Base-by-base conservation (phyloP, 2,888 invertebrate species). In the Pseudolycoriella hygida region DNA sequence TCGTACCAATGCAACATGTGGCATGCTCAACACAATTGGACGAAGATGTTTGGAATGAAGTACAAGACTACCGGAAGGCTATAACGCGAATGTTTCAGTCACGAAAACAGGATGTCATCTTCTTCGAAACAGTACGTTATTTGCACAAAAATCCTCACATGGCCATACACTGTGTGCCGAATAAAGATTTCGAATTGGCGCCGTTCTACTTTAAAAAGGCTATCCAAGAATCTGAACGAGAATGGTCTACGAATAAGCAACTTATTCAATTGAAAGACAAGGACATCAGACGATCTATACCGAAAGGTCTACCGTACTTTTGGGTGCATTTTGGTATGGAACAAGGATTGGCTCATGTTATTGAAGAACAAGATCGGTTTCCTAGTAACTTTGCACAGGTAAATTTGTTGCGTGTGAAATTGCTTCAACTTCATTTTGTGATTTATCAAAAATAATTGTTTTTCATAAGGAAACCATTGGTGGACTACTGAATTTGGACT, bases 161-260 rank as follows among this genome's bases (percentile, higher is more conserved):
- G 76, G 70, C 71, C 37, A 70, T 96, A 43, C 86, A 96, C 56
- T 94, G 94, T 68, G 72, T 97, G 10, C 93, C 97, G 0, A 55
- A 93, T 48, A 80, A 83, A 3, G 73, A 74, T 54, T 90, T 88
- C 1, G 89, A 92, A 55, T 68, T 83, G 67, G 88, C 90, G 3
- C 88, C 94, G 1, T 92, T 97, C 56, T 97, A 93, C 65, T 97
- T 97, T 63, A 94, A 94, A 73, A 98, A 98, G 72, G 96, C 94
- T 0, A 77, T 98, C 47, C 73, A 87, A 55, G 97, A 98, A 61
- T 89, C 88, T 51, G 97, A 94, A 66, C 74, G 76, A 15, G 94
- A 96, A 65, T 98, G 96, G 94, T 75, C 88, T 3, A 80, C 82
- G 56, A 98, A 98, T 60, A 93, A 90, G 60, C 96, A 97, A 69